phyloP scores from a whole-genome alignment of 2,113 vertebrate genomes.

The Fukomys damarensis region DNA sequence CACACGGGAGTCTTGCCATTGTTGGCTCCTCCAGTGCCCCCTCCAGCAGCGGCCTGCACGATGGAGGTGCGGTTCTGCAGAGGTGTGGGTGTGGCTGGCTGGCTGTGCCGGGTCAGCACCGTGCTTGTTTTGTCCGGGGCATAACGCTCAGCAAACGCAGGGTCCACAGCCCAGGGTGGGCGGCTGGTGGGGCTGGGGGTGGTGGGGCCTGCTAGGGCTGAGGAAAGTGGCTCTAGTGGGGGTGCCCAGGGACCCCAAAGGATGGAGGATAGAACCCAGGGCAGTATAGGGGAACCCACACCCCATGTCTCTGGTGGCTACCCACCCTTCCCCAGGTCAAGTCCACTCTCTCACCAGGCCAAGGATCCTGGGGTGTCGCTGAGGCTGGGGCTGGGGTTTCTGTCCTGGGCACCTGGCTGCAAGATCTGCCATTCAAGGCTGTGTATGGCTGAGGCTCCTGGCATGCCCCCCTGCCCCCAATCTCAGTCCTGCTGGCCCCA shows the following conservation, averaged over 20 bases:
- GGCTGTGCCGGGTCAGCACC: constrained; percentile 95
- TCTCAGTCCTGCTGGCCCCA: neutral
- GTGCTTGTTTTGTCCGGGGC: constrained; percentile 97
- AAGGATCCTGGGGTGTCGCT: constrained; percentile 75
- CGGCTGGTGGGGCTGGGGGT: constrained; percentile 88
- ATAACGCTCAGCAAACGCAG: constrained; percentile 94
- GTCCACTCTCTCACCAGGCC: constrained; percentile 78
- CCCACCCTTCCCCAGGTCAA: constrained; percentile 30
- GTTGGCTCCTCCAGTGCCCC: constrained; percentile 77
- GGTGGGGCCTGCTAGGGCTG: constrained; percentile 77
- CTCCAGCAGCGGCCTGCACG: constrained; percentile 92
- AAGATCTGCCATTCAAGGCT: constrained; percentile 77
- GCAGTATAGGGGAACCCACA: neutral
- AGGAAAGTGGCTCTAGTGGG: constrained; percentile 18
- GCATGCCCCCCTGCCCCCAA: constrained; percentile 32
- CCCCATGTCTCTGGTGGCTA: neutral
- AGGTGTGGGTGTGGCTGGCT: constrained; percentile 94
- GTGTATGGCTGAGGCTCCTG: constrained; percentile 48
- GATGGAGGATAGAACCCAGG: neutral
- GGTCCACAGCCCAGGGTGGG: constrained; percentile 97
- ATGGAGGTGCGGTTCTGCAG: constrained; percentile 98
- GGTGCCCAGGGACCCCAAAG: neutral
- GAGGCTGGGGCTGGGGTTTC: constrained; percentile 79
- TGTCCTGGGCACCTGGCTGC: constrained; percentile 81
- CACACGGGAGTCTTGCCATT: constrained; percentile 93